Base-by-base conservation (phyloP, 2,113 vertebrate species). In the Brachyistius frenatus region DNA sequence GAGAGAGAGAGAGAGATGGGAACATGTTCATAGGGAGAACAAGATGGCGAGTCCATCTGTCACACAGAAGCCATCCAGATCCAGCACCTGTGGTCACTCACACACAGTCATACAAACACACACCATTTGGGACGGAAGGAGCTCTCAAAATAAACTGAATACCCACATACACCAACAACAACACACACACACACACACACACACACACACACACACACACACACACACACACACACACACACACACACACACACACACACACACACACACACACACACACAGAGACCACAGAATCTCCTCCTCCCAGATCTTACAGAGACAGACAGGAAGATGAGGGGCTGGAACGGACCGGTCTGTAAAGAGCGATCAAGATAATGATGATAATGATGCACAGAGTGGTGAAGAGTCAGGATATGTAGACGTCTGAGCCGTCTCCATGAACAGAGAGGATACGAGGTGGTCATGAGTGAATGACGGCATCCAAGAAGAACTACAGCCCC, bases 21-120 rank as follows among this genome's bases (percentile, higher is more conserved):
- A 87, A 89, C 86, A 80, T 81, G 65, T 69, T 73, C 91, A 89
- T 86, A 80, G 79, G 63, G 88, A 88, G 87, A 89, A 77, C 90
- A 91, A 76, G 89, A 90, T 91, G 91, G 89, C 84, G 65, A 76
- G 61, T 74, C 92, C 91, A 92, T 93, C 91, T 93, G 91, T 90
- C 86, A 87, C 68, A 47, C 66, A 70, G 58, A 77, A 83, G 46
- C 77, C 58, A 81, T 90, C 92, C 91, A 93, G 84, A 81, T 74
- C 79, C 70, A 76, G 81, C 79, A 89, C 86, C 78, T 88, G 86
- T 84, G 82, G 78, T 76, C 83, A 52, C 47, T 15, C 87, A 37
- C 52, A 39, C 73, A 53, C 33, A 60, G 41, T 53, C 55, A 74
- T 44, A 78, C 31, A 66, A 64, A 70, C 32, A 75, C 66, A 64